These are phyloP conservation scores for Echinarachnius parma DNA, from an alignment of 53 echinoderm and acorn worm species.

Conservation along the genomic window DNA sequence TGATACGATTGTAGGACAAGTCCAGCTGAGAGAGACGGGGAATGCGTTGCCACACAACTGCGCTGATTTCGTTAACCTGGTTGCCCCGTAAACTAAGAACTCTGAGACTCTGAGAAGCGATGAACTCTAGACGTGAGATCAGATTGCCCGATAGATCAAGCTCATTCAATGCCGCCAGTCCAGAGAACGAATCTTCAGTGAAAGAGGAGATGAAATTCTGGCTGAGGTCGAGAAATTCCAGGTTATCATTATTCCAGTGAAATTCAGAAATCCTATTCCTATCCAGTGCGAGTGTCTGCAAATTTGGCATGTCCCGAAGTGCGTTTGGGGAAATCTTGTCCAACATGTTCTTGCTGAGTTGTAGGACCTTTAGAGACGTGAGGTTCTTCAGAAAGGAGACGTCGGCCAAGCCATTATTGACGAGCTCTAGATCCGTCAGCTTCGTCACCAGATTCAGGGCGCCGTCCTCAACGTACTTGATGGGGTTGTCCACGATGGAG, in stretches of 20 bases:
- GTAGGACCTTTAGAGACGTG: background rate
- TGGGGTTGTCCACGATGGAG: constrained; percentile 8
- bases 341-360: constrained; percentile 17
- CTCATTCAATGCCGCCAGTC: background rate
- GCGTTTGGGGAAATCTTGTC: background rate
- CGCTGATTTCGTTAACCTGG: background rate
- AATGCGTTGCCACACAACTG: background rate
- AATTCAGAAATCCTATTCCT: background rate
- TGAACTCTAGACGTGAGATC: background rate
- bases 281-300: constrained; percentile 1
- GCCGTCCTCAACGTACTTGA: background rate
- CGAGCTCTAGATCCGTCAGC: background rate
- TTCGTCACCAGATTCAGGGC: background rate
- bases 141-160: constrained; percentile 9
- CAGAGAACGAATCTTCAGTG: background rate
- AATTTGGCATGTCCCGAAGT: background rate
- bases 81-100: background rate
- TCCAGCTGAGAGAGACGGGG: background rate
- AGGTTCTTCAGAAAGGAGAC: background rate
- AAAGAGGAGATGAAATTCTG: background rate
- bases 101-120: constrained; percentile 6
- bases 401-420: background rate
- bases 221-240: constrained; percentile 8
- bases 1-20: constrained; percentile 2
- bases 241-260: background rate